These are phyloP conservation scores for Beris morrisii DNA, from an alignment of 2,888 invertebrate species.

Conservation along the genomic window DNA sequence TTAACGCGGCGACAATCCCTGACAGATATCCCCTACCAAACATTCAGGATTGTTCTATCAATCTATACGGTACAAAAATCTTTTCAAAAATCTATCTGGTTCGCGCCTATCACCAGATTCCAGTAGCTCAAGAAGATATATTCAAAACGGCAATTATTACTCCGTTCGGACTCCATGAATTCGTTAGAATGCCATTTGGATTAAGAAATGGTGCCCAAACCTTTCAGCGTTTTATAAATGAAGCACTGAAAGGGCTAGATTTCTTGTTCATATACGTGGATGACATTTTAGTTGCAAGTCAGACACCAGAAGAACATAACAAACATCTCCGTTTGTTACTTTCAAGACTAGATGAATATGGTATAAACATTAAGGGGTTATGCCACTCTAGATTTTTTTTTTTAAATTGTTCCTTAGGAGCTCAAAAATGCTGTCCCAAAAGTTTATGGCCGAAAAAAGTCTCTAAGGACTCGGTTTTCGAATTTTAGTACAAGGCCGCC, in stretches of 20 bases:
- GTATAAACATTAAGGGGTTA: no score
- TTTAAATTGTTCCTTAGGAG: no score
- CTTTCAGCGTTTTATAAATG: slow-evolving; percentile 33
- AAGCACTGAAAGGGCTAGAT: slow-evolving; percentile 1
- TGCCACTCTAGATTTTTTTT: no score
- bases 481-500: no score
- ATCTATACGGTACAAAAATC: not conserved
- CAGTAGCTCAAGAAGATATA: no score
- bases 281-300: slow-evolving; percentile 41
- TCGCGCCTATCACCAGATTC: not conserved
- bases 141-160: not conserved
- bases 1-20: not conserved
- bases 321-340: not conserved
- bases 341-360: no score
- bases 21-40: slow-evolving; percentile 16
- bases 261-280: slow-evolving; percentile 38
- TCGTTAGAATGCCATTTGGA: slow-evolving; percentile 46
- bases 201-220: slow-evolving; percentile 7
- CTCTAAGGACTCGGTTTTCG: no score
- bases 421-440: no score
- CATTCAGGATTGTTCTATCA: no score
- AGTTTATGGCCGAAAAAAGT: no score
- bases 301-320: no score
- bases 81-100: slow-evolving; percentile 28
- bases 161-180: slow-evolving; percentile 43